These are phyloP conservation scores for Plotosus lineatus DNA, from an alignment of 2,113 vertebrate species.

Conservation along the genomic window DNA sequence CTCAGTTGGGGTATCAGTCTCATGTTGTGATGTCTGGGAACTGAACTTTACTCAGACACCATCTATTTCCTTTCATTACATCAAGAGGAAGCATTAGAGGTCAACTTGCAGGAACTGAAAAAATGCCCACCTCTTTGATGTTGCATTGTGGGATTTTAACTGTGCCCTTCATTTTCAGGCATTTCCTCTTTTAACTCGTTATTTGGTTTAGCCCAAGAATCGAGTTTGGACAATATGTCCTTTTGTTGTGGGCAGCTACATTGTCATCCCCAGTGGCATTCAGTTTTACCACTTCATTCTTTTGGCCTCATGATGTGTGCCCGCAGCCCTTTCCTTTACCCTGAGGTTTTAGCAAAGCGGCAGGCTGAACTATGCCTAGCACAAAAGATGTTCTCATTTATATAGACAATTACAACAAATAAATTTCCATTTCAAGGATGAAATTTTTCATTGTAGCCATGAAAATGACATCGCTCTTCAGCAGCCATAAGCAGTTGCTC, in stretches of 20 bases:
- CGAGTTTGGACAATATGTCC: slow-evolving; percentile 57
- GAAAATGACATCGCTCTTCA: slow-evolving; percentile 34
- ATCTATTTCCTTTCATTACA: slow-evolving; percentile 47
- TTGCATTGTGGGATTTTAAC: slow-evolving; percentile 59
- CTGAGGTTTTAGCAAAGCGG: slow-evolving; percentile 26
- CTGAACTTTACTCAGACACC: slow-evolving; percentile 34
- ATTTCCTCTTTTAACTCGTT: slow-evolving; percentile 25
- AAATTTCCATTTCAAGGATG: slow-evolving; percentile 24
- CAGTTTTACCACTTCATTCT: slow-evolving; percentile 51
- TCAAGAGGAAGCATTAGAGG: slow-evolving; percentile 47
- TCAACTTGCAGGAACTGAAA: slow-evolving; percentile 43
- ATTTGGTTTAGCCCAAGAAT: slow-evolving; percentile 36
- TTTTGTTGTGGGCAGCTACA: slow-evolving; percentile 65
- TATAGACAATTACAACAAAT: slow-evolving; percentile 30
- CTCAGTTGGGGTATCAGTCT: slow-evolving; percentile 33
- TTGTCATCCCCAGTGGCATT: slow-evolving; percentile 58
- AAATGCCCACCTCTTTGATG: slow-evolving; percentile 47
- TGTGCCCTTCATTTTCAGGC: slow-evolving; percentile 56
- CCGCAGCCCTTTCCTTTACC: slow-evolving; percentile 40
- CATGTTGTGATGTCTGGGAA: slow-evolving; percentile 40
- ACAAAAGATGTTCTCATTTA: slow-evolving; percentile 41
- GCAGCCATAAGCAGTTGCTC: slow-evolving; percentile 16
- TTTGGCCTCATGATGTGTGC: slow-evolving; percentile 38
- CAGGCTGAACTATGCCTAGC: slow-evolving; percentile 29
- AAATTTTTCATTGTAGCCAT: slow-evolving; percentile 37